phyloP scores from a whole-genome alignment of 2,888 invertebrate genomes.

The Dromius quadrimaculatus region DNA sequence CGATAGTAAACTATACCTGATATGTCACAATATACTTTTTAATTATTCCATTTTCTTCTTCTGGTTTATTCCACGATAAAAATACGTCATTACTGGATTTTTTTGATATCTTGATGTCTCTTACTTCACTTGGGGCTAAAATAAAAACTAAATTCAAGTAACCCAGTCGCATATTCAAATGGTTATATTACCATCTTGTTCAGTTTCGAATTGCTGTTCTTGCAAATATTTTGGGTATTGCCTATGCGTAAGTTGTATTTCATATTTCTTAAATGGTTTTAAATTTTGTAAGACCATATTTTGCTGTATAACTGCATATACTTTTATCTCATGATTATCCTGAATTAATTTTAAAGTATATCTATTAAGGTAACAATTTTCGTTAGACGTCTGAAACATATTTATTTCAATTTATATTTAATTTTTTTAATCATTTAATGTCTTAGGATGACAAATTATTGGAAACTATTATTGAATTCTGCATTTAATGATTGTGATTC shows the following conservation, averaged over 20 bases:
- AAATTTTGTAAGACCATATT: background rate
- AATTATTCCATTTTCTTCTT: slow-evolving; percentile 16
- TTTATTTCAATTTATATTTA: background rate
- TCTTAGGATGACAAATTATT: too few relatives aligned
- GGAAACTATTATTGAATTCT: too few relatives aligned
- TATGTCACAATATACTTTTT: slow-evolving; percentile 9
- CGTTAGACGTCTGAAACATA: background rate
- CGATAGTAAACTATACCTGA: slow-evolving; percentile 13
- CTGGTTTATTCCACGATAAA: slow-evolving; percentile 22
- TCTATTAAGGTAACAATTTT: background rate
- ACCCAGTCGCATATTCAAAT: background rate
- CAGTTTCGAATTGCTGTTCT: background rate
- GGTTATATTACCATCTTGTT: slow-evolving; percentile 16
- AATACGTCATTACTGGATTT: background rate
- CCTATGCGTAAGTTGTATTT: background rate
- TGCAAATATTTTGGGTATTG: background rate
- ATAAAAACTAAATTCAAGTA: background rate
- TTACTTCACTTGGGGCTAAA: slow-evolving; percentile 17
- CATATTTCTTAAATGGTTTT: background rate
- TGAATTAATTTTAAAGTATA: background rate
- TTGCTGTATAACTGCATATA: background rate
- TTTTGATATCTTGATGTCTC: background rate
- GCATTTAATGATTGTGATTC: too few relatives aligned
- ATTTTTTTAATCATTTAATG: background rate
- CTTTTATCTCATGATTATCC: too few relatives aligned